phyloP scores from a whole-genome alignment of 2,888 invertebrate genomes.

The Beris morrisii region DNA sequence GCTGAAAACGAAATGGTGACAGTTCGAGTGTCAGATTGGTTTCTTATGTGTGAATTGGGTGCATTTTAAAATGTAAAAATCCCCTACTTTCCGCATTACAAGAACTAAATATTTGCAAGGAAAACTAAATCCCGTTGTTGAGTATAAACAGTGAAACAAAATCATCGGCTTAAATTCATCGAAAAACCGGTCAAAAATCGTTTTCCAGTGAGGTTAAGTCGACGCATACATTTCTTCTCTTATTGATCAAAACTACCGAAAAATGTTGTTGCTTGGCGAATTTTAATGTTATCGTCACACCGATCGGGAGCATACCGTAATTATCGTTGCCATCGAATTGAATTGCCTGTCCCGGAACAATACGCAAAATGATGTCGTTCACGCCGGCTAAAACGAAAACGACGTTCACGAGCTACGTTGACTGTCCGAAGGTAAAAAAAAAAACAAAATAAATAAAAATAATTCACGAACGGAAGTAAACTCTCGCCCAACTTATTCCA shows the following conservation, averaged over 20 bases:
- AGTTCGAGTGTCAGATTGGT: constrained; percentile 10
- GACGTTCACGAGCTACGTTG: constrained; percentile 39
- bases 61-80: constrained; percentile 7
- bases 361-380: constrained; percentile 32
- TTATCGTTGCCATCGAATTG: too few relatives aligned
- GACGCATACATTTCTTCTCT: too few relatives aligned
- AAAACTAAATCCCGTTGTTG: too few relatives aligned
- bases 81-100: too few relatives aligned
- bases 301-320: too few relatives aligned
- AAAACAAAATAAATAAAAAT: background rate
- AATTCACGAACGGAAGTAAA: constrained; percentile 12
- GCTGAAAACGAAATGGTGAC: background rate
- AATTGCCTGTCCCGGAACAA: too few relatives aligned
- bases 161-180: too few relatives aligned
- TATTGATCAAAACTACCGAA: constrained; percentile 8
- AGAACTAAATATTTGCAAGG: too few relatives aligned
- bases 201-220: too few relatives aligned
- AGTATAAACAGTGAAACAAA: too few relatives aligned
- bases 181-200: too few relatives aligned
- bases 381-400: constrained; percentile 36
- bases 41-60: constrained; percentile 23
- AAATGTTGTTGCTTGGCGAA: background rate
- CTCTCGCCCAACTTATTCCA: constrained; percentile 9
- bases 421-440: constrained; percentile 35
- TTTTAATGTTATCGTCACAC: constrained; percentile 16